Conservation (phyloP, 2,113 vertebrate species). For the Paramisgurnus dabryanus region DNA sequence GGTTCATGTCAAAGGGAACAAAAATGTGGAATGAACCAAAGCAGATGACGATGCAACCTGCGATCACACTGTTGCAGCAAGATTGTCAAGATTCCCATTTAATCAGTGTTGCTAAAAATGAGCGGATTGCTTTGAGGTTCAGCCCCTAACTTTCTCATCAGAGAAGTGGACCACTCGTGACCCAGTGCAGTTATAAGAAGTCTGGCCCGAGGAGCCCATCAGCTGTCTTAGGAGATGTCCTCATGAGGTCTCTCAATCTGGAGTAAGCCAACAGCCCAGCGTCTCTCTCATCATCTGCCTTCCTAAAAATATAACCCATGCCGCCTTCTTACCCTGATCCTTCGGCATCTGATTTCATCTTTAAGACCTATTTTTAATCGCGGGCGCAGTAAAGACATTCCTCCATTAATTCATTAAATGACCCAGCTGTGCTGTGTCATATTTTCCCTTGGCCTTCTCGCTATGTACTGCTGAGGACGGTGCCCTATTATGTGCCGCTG, state of each 20-base stretch:
- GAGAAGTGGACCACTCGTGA: slow-evolving; percentile 36
- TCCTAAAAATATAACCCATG: slow-evolving; percentile 67
- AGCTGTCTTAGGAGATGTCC: slow-evolving; percentile 34
- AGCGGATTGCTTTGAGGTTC: slow-evolving; percentile 36
- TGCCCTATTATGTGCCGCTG: slow-evolving; percentile 32
- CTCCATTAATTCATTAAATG: slow-evolving; percentile 68
- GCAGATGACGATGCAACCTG: not conserved
- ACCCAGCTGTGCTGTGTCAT: slow-evolving; percentile 55
- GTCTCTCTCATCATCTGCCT: slow-evolving; percentile 55
- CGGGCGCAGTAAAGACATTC: slow-evolving; percentile 60
- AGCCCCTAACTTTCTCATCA: slow-evolving; percentile 22
- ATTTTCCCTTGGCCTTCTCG: slow-evolving; percentile 49
- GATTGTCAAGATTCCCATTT: slow-evolving; percentile 5
- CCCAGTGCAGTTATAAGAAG: slow-evolving; percentile 31
- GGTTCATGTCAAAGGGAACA: no score
- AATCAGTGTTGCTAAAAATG: slow-evolving; percentile 5
- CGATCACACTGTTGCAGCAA: not conserved
- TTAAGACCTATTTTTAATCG: slow-evolving; percentile 69
- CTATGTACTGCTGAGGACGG: slow-evolving; percentile 23
- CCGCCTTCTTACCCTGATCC: slow-evolving; percentile 67
- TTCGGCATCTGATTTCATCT: slow-evolving; percentile 70
- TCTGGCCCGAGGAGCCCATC: slow-evolving; percentile 36
- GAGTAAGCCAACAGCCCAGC: slow-evolving; percentile 33
- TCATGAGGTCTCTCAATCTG: slow-evolving; percentile 32
- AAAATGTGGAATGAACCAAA: not conserved